These are phyloP conservation scores for Cossypha heuglini DNA, from an alignment of 2,797 vertebrate genomes.

Conservation along the genomic window DNA sequence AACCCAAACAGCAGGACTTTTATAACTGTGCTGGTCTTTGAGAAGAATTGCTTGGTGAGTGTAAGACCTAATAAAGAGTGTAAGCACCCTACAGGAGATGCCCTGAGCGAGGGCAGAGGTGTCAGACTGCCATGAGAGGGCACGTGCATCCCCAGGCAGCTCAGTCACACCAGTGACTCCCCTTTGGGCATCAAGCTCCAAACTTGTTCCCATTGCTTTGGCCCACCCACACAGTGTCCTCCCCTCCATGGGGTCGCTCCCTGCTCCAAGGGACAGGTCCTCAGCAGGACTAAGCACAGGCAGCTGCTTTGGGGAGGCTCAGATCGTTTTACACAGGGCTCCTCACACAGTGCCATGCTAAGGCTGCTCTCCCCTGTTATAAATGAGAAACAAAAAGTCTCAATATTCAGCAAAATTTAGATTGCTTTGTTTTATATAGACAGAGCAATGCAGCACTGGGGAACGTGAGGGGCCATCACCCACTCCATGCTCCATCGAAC, in stretches of 20 bases:
- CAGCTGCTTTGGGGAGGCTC: background rate
- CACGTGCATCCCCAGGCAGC: background rate
- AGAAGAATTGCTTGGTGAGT: background rate
- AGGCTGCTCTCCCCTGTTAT: background rate
- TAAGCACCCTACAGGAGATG: background rate
- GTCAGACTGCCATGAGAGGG: background rate
- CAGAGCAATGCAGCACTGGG: too few relatives aligned
- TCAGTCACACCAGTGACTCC: background rate
- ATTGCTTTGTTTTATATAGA: too few relatives aligned
- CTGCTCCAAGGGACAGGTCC: background rate
- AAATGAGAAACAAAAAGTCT: too few relatives aligned
- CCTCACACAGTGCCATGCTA: accelerated
- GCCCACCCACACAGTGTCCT: background rate
- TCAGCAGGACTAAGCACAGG: background rate
- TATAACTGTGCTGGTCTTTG: background rate
- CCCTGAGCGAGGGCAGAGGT: background rate
- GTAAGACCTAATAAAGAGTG: background rate
- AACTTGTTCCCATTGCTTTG: background rate
- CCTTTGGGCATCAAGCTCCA: background rate
- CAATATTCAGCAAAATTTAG: too few relatives aligned
- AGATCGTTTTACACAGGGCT: accelerated
- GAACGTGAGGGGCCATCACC: too few relatives aligned
- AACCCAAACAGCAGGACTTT: background rate
- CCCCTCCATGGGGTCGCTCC: background rate
- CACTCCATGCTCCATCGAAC: too few relatives aligned